Conservation (phyloP, 2,888 invertebrate genomes). For the Oscheius sp. region DNA sequence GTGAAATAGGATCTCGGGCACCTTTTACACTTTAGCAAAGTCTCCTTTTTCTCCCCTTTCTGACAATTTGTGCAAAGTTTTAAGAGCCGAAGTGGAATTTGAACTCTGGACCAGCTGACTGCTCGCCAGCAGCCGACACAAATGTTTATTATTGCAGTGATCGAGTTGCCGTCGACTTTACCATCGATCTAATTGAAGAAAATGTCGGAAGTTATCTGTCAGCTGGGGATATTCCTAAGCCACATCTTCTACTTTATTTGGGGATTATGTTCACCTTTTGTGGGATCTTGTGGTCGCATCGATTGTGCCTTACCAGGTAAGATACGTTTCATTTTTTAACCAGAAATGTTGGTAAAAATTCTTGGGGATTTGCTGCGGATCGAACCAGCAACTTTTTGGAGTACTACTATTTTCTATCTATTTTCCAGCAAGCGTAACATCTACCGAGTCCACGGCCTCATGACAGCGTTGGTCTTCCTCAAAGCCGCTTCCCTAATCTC, state of each 20-base stretch:
- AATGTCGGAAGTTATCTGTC: constrained; percentile 77
- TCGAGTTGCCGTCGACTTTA: constrained; percentile 69
- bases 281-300: constrained; percentile 91
- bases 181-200: constrained; percentile 85
- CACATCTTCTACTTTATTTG: constrained; percentile 91
- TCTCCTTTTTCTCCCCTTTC: neutral
- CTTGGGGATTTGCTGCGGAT: too few relatives aligned
- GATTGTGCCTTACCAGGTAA: constrained; percentile 80
- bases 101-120: constrained; percentile 1
- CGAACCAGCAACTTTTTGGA: too few relatives aligned
- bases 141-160: constrained; percentile 54
- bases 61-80: neutral
- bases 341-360: too few relatives aligned
- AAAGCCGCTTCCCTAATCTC: constrained; percentile 87
- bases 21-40: neutral
- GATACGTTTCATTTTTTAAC: constrained; percentile 39
- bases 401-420: too few relatives aligned
- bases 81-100: neutral
- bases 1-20: neutral
- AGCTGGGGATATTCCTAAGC: constrained; percentile 90
- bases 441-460: constrained; percentile 94
- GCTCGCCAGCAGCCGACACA: neutral
- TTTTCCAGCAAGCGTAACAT: constrained; percentile 76
- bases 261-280: constrained; percentile 87
- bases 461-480: constrained; percentile 91